These are phyloP conservation scores for Bombus superbus DNA, from an alignment of 1,140 invertebrate genomes.

Conservation along the genomic window DNA sequence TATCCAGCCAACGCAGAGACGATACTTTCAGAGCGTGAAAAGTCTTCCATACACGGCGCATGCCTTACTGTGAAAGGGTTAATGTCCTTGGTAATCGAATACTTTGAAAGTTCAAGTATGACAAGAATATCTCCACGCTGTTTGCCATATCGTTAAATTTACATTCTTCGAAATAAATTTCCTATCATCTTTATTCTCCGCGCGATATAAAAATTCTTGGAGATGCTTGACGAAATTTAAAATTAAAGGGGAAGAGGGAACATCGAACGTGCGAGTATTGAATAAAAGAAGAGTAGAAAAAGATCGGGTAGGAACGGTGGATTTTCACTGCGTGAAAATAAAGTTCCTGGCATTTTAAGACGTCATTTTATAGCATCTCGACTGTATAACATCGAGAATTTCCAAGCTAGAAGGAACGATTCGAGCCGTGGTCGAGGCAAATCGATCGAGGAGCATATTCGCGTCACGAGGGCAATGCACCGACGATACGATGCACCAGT, in stretches of 20 bases:
- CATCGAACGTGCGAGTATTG: not conserved
- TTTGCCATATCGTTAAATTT: not conserved
- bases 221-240: too few species aligned
- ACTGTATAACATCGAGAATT: slow-evolving; percentile 21
- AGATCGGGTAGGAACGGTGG: too few species aligned
- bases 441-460: slow-evolving; percentile 67
- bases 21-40: slow-evolving; percentile 12
- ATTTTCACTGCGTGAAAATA: not conserved
- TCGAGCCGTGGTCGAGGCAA: slow-evolving; percentile 48
- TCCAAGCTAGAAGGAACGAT: slow-evolving; percentile 36
- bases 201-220: too few species aligned
- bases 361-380: not conserved
- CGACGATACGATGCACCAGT: slow-evolving; percentile 66
- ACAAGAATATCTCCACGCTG: not conserved
- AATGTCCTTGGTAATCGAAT: slow-evolving; percentile 25
- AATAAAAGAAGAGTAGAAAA: not conserved
- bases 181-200: not conserved
- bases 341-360: not conserved
- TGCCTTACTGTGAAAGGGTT: slow-evolving; percentile 17
- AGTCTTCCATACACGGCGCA: not conserved
- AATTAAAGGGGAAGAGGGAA: not conserved
- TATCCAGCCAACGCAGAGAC: not conserved
- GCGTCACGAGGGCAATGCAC: slow-evolving; percentile 67
- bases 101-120: slow-evolving; percentile 24
- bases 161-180: not conserved